These are phyloP conservation scores for Clavelina lepadiformis DNA, from an alignment of 23 tunicate species.

Conservation along the genomic window DNA sequence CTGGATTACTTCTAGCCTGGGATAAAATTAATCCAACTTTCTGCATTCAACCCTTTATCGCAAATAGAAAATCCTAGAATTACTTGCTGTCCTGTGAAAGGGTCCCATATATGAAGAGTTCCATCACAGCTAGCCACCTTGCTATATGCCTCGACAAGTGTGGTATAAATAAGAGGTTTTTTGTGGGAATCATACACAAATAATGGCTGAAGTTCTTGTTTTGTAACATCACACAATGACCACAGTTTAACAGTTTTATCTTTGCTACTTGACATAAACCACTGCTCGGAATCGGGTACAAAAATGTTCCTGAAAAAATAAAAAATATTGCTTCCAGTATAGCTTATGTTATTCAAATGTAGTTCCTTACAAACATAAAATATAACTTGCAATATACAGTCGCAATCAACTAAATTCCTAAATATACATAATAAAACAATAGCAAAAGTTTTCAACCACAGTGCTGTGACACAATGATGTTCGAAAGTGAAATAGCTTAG, in stretches of 20 bases:
- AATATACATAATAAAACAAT: too few species aligned
- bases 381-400: too few species aligned
- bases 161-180: conserved; percentile 38
- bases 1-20: too few species aligned
- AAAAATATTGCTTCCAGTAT: too few species aligned
- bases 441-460: too few species aligned
- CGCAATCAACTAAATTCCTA: too few species aligned
- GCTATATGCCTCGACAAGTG: conserved; percentile 33
- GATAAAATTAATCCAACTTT: too few species aligned
- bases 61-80: background rate
- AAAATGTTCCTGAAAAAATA: conserved; percentile 25
- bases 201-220: conserved; percentile 14
- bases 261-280: conserved; percentile 74
- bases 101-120: conserved; percentile 88
- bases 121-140: conserved; percentile 67
- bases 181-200: conserved; percentile 56
- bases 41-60: too few species aligned
- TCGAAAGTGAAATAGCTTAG: too few species aligned
- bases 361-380: too few species aligned
- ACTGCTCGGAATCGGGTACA: conserved; percentile 53
- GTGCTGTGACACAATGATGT: too few species aligned
- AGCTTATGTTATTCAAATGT: too few species aligned
- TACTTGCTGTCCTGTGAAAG: conserved; percentile 75
- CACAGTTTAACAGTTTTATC: conserved; percentile 89
- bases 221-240: conserved; percentile 26